A percentile compares a stretch with the other conserved stretches of the same genome.
phyloP scores from a whole-genome alignment of 2,888 invertebrate species.

The Meteorus colon region DNA sequence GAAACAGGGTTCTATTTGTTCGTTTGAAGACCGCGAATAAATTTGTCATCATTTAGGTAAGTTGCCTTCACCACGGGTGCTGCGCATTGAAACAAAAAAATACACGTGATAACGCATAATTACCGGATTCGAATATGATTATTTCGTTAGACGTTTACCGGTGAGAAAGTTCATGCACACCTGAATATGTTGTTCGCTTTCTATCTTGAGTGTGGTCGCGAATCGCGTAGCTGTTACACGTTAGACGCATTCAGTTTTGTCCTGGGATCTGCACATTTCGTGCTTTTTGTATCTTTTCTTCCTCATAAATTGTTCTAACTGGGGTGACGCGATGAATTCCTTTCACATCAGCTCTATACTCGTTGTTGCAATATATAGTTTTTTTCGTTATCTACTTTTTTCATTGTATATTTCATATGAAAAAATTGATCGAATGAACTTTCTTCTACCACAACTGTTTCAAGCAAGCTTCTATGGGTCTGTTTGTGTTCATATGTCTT shows the following conservation, averaged over 20 bases:
- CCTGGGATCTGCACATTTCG: constrained; percentile 24
- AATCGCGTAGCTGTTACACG: constrained; percentile 69
- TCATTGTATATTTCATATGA: background rate
- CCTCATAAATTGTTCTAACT: background rate
- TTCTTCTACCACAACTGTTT: background rate
- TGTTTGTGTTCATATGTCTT: constrained; percentile 41
- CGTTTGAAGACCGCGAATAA: background rate
- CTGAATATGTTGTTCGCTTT: constrained; percentile 48
- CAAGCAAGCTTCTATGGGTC: constrained; percentile 23
- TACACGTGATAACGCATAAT: background rate
- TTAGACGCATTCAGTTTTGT: constrained; percentile 57
- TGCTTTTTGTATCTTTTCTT: constrained; percentile 34
- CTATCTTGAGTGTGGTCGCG: constrained; percentile 53
- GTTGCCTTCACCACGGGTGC: background rate
- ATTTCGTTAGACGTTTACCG: background rate
- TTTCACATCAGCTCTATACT: constrained; percentile 21
- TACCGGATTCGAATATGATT: background rate
- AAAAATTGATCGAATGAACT: constrained; percentile 21
- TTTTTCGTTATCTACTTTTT: constrained; percentile 2
- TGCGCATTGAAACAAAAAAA: background rate
- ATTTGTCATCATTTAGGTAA: too few species aligned
- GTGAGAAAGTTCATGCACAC: background rate
- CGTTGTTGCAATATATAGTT: constrained; percentile 17
- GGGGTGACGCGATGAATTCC: background rate
- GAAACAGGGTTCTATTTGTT: constrained; percentile 12